phyloP scores from a whole-genome alignment of 2,797 vertebrate species.

The Sebastolobus altivelis region DNA sequence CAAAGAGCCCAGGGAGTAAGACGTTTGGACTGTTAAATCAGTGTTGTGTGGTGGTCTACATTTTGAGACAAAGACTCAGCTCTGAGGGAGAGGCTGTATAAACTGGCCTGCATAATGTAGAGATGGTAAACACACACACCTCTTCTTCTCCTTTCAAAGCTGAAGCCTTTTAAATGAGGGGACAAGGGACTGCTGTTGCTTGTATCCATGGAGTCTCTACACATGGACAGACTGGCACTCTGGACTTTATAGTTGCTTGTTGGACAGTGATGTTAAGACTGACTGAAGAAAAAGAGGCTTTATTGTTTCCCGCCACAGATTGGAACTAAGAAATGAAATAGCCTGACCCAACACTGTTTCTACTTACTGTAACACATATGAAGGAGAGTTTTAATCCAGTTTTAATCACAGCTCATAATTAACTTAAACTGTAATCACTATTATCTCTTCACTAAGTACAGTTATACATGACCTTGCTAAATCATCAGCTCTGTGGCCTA shows the following conservation, averaged over 20 bases:
- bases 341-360: neutral
- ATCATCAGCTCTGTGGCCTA: neutral
- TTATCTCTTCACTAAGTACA: neutral
- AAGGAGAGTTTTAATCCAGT: neutral
- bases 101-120: neutral
- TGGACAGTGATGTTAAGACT: conserved; percentile 21
- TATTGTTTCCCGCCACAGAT: conserved; percentile 29
- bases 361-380: neutral
- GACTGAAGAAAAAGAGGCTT: neutral
- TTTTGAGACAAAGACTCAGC: conserved; percentile 39
- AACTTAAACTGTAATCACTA: neutral
- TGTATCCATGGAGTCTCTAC: conserved; percentile 80
- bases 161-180: conserved; percentile 46
- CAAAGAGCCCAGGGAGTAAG: neutral
- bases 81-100: neutral
- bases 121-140: conserved; percentile 4
- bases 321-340: neutral
- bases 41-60: conserved; percentile 55
- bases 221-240: conserved; percentile 66
- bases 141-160: conserved; percentile 47
- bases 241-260: conserved; percentile 52
- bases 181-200: conserved; percentile 53
- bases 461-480: neutral
- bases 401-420: neutral
- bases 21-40: conserved; percentile 45